Evolutionary conservation across 1,140 invertebrate species (phyloP).

Genomic region (Melipona quadrifasciata): DNA sequence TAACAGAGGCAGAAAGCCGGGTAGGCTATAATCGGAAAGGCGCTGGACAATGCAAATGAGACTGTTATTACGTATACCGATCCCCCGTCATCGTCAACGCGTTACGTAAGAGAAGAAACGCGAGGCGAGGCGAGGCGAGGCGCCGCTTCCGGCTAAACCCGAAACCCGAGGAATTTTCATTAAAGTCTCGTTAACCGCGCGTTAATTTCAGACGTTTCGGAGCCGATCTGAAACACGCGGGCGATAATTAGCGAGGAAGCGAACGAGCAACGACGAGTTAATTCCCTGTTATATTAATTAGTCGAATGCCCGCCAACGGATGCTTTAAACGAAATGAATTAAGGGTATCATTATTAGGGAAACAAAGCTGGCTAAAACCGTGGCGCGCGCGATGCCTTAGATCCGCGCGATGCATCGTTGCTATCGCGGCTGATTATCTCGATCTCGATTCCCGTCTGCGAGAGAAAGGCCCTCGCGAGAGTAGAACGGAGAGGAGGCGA

Average conservation of each 20-base stretch:
- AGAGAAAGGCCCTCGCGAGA: neutral
- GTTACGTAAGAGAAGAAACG: slow-evolving; percentile 62
- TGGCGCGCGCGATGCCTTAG: neutral
- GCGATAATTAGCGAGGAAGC: slow-evolving; percentile 24
- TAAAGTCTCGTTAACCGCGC: slow-evolving; percentile 40
- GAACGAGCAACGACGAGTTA: slow-evolving; percentile 12
- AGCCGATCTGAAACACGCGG: neutral
- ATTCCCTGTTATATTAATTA: slow-evolving; percentile 36
- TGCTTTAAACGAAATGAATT: slow-evolving; percentile 19
- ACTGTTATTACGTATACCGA: slow-evolving; percentile 46
- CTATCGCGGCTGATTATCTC: slow-evolving; percentile 25
- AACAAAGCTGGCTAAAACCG: slow-evolving; percentile 5
- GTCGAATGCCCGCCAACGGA: slow-evolving; percentile 5
- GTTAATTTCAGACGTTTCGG: neutral
- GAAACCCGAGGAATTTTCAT: slow-evolving; percentile 47
- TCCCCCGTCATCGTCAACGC: neutral
- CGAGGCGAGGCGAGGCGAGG: slow-evolving; percentile 12
- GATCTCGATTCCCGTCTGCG: neutral
- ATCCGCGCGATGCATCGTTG: neutral
- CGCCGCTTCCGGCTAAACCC: slow-evolving; percentile 64
- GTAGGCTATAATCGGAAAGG: slow-evolving; percentile 73
- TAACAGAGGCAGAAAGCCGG: slow-evolving; percentile 70
- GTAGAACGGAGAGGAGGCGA: neutral
- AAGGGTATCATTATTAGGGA: slow-evolving; percentile 6
- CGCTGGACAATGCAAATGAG: slow-evolving; percentile 73